A percentile compares a stretch with the other conserved stretches of the same genome.
phyloP scores from a whole-genome alignment of 2,113 vertebrate species.

The Aptenodytes patagonicus region DNA sequence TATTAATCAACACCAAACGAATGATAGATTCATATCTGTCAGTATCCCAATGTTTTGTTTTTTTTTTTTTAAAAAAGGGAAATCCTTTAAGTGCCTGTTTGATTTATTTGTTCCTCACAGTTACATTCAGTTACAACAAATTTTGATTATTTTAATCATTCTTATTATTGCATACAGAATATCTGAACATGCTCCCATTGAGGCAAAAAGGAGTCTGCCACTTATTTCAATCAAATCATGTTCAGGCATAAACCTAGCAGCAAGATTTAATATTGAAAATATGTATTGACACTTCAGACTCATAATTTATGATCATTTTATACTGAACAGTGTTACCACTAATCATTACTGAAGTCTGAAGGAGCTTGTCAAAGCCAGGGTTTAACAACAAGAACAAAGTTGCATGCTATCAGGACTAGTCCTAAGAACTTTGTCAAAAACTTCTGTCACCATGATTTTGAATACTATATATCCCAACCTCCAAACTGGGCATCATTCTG shows the following conservation, averaged over 20 bases:
- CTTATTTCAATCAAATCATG: neutral
- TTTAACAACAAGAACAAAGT: neutral
- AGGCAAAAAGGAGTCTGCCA: neutral
- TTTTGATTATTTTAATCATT: neutral
- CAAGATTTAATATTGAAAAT: neutral
- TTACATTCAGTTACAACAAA: slow-evolving; percentile 29
- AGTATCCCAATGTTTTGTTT: neutral
- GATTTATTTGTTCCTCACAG: slow-evolving; percentile 46
- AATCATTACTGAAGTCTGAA: neutral
- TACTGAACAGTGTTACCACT: neutral
- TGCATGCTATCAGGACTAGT: neutral
- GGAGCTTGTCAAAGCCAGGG: neutral
- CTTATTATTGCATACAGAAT: neutral
- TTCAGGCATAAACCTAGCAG: neutral
- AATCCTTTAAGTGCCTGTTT: slow-evolving; percentile 33
- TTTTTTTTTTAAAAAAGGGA: neutral
- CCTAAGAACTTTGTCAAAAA: neutral
- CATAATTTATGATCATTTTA: neutral
- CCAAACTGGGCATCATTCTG: neutral
- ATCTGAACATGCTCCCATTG: neutral
- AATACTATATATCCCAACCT: neutral
- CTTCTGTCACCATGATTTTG: neutral
- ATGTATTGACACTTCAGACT: neutral
- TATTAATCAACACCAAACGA: slow-evolving; percentile 9
- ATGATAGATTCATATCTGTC: neutral